Conservation (phyloP, 1,140 invertebrate genomes). For the Sinonovacula constricta region DNA sequence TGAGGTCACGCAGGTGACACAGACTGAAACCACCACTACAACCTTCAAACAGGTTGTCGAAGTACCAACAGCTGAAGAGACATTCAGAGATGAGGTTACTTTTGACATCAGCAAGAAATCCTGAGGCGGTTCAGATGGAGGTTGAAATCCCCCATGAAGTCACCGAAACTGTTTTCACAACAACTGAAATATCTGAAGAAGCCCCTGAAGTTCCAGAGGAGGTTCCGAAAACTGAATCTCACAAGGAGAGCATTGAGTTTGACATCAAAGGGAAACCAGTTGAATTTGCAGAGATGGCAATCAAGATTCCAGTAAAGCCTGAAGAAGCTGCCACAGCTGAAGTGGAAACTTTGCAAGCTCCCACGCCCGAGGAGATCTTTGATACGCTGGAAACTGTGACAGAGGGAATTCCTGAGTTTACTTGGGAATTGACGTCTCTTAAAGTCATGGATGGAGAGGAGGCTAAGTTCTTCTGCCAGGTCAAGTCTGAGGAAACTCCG, state of each 20-base stretch:
- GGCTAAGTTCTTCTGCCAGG: conserved; percentile 83
- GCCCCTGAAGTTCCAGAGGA: conserved; percentile 19
- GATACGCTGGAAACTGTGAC: conserved; percentile 67
- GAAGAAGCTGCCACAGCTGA: conserved; percentile 24
- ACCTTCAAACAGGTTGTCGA: conserved; percentile 34
- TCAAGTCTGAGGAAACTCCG: conserved; percentile 68
- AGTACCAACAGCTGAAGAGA: conserved; percentile 47
- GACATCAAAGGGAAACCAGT: conserved; percentile 54
- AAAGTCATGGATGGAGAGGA: conserved; percentile 96
- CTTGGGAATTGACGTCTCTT: conserved; percentile 84
- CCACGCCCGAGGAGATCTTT: conserved; percentile 60
- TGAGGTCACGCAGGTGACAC: conserved; percentile 40
- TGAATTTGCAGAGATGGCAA: conserved; percentile 31
- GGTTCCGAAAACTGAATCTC: conserved; percentile 36
- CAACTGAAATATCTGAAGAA: conserved; percentile 12
- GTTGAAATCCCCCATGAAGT: conserved; percentile 26
- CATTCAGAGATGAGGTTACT: conserved; percentile 45
- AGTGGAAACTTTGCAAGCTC: conserved; percentile 27
- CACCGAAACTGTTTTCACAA: conserved; percentile 21
- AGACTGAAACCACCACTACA: conserved; percentile 23
- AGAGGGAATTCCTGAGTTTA: conserved; percentile 87
- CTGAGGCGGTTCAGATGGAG: conserved; percentile 39
- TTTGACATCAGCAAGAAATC: conserved; percentile 40
- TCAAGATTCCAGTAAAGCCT: conserved; percentile 20
- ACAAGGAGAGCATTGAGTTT: conserved; percentile 63